Evolutionary conservation across 2,113 vertebrate genomes (phyloP).

Genomic region (Chrysochloris asiatica): DNA sequence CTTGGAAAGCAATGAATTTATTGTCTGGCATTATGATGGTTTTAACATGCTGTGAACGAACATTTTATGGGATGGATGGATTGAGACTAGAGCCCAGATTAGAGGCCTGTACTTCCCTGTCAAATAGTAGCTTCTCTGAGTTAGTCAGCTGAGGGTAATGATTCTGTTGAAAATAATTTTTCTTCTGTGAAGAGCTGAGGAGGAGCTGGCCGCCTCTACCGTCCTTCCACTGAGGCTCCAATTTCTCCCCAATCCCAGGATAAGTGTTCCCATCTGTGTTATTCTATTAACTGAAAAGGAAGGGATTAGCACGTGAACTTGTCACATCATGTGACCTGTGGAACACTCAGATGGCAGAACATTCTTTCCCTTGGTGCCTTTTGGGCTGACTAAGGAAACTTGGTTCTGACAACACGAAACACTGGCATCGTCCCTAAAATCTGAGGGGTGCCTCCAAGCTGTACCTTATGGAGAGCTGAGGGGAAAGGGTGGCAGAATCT

Average conservation of each 20-base stretch:
- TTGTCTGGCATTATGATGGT: background rate
- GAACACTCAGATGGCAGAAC: slow-evolving; percentile 79
- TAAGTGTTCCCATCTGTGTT: slow-evolving; percentile 88
- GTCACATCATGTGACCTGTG: slow-evolving; percentile 86
- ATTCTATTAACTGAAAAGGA: slow-evolving; percentile 85
- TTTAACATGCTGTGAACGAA: background rate
- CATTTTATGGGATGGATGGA: background rate
- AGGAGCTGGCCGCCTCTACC: slow-evolving; percentile 42
- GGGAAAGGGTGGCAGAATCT: slow-evolving; percentile 75
- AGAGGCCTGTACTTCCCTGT: background rate
- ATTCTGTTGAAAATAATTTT: slow-evolving; percentile 12
- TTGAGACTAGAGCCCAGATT: background rate
- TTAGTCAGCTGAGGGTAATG: background rate
- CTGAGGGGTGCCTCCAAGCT: slow-evolving; percentile 71
- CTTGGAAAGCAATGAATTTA: background rate
- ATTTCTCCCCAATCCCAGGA: slow-evolving; percentile 66
- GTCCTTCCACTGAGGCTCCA: slow-evolving; percentile 63
- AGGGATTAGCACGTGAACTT: slow-evolving; percentile 83
- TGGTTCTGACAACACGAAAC: slow-evolving; percentile 57
- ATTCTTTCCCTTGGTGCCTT: slow-evolving; percentile 70
- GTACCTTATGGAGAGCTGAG: slow-evolving; percentile 76
- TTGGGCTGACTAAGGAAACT: background rate
- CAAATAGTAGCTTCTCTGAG: background rate
- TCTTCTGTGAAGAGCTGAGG: slow-evolving; percentile 46
- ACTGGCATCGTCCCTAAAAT: slow-evolving; percentile 66